Conservation (phyloP, 2,797 vertebrate species). For the Xenentodon cancila region DNA sequence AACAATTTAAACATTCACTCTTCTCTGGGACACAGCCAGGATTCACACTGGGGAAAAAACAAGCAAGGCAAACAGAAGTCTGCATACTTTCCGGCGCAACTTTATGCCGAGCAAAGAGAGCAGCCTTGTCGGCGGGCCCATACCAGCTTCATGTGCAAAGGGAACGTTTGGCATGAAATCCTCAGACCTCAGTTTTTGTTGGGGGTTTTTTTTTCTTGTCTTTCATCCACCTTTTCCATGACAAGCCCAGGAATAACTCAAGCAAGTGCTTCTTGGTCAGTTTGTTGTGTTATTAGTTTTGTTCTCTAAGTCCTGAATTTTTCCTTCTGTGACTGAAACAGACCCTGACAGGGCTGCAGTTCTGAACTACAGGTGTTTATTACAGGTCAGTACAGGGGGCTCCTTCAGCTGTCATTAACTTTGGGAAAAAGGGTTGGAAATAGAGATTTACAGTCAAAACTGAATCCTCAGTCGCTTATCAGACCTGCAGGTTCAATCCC, state of each 20-base stretch:
- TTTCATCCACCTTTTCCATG: slow-evolving; percentile 9
- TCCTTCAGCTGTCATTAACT: not conserved
- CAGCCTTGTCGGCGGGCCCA: slow-evolving; percentile 50
- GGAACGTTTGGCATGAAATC: slow-evolving; percentile 41
- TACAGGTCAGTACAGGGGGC: too few species aligned
- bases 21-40: slow-evolving; percentile 58
- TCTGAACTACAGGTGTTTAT: not conserved
- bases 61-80: slow-evolving; percentile 62
- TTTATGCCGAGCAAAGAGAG: slow-evolving; percentile 55
- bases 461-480: slow-evolving; percentile 28
- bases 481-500: slow-evolving; percentile 37
- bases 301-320: not conserved
- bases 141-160: slow-evolving; percentile 37
- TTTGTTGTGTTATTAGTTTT: not conserved
- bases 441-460: not conserved
- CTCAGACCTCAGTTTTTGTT: too few species aligned
- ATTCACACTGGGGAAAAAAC: slow-evolving; percentile 49
- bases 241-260: slow-evolving; percentile 1
- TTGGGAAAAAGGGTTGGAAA: not conserved
- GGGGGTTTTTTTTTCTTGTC: slow-evolving; percentile 30
- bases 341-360: not conserved
- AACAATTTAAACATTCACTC: slow-evolving; percentile 72
- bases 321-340: not conserved
- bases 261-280: not conserved
- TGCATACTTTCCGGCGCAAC: slow-evolving; percentile 52